Conservation (phyloP, 2,113 vertebrate species). For the Erinaceus europaeus region DNA sequence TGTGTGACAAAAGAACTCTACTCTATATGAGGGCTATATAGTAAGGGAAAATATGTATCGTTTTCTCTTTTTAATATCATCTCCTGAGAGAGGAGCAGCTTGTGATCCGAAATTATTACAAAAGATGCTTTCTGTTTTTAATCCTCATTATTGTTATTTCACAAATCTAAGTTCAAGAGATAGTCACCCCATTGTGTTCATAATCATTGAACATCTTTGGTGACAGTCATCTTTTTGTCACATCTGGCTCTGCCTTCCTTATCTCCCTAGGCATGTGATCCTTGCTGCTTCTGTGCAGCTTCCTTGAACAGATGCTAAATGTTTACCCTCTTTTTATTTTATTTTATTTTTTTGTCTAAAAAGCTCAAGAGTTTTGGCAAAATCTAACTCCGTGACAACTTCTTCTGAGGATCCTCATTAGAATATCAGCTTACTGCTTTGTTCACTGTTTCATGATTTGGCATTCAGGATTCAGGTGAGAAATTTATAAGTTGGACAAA, state of each 20-base stretch:
- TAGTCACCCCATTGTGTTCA: neutral
- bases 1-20: too few relatives aligned
- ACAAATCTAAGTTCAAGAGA: slow-evolving; percentile 18
- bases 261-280: neutral
- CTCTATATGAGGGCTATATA: too few relatives aligned
- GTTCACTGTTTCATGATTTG: neutral
- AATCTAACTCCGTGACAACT: too few relatives aligned
- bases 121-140: neutral
- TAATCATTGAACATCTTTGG: neutral
- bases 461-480: neutral
- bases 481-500: neutral
- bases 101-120: neutral
- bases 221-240: neutral
- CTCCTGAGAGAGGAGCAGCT: neutral
- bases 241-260: neutral
- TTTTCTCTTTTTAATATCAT: neutral
- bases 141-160: neutral
- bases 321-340: neutral
- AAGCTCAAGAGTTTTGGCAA: too few relatives aligned
- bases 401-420: neutral
- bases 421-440: neutral
- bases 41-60: neutral
- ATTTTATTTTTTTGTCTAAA: neutral
- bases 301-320: neutral
- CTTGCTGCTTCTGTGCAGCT: neutral